phyloP scores from a whole-genome alignment of 1,140 invertebrate genomes.

The Drosophila busckii region DNA sequence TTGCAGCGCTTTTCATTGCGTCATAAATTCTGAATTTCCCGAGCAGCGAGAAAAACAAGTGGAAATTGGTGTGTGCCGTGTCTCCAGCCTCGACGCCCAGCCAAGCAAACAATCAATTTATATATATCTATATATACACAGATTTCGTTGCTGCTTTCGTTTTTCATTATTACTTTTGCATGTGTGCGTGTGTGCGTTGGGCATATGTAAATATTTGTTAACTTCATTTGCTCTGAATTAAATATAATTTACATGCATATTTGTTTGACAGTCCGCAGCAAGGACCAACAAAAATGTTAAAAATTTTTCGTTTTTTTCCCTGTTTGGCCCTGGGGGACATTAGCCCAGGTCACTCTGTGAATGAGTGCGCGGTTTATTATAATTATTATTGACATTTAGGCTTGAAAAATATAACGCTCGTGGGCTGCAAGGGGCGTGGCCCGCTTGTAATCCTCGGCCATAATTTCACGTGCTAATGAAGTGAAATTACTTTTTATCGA shows the following conservation, averaged over 20 bases:
- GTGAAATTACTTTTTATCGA: constrained; percentile 62
- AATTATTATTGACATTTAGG: constrained; percentile 71
- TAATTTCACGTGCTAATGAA: constrained; percentile 66
- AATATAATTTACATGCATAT: constrained; percentile 75
- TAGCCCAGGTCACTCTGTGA: too few relatives aligned
- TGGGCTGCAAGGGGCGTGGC: too few relatives aligned
- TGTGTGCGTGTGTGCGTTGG: constrained; percentile 21
- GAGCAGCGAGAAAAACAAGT: constrained; percentile 19
- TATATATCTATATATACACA: constrained; percentile 39
- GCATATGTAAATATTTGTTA: constrained; percentile 72
- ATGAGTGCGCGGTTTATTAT: too few relatives aligned
- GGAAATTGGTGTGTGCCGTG: constrained; percentile 13
- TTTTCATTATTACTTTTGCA: constrained; percentile 18
- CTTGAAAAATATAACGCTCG: constrained; percentile 19
- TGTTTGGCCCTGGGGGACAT: constrained; percentile 16
- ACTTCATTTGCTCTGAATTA: constrained; percentile 74
- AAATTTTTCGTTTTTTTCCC: constrained; percentile 10
- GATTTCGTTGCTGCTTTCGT: constrained; percentile 23
- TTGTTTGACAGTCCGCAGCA: constrained; percentile 43
- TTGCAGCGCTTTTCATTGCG: constrained; percentile 59
- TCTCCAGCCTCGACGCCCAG: constrained; percentile 15
- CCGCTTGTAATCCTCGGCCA: constrained; percentile 46
- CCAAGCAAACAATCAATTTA: constrained; percentile 67
- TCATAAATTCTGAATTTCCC: constrained; percentile 58
- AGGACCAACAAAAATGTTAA: constrained; percentile 24